phyloP scores from a whole-genome alignment of 2,888 invertebrate genomes.

The Sialis lutaria region DNA sequence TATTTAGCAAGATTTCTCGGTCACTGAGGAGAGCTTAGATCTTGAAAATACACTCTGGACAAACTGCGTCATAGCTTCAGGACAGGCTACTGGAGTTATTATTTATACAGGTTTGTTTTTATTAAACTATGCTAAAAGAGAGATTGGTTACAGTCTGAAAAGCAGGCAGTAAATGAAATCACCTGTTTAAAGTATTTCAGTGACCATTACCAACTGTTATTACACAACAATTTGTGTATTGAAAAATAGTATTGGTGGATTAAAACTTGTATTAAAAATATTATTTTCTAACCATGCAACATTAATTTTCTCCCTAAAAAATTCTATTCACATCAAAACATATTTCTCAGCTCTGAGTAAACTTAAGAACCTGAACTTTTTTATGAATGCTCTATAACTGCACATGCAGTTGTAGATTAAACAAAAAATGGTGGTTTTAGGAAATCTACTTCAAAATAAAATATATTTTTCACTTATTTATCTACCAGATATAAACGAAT shows the following conservation, averaged over 20 bases:
- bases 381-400: too few relatives aligned
- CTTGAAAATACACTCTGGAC: conserved; percentile 98
- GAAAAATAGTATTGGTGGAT: too few relatives aligned
- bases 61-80: conserved; percentile 94
- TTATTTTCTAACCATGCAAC: too few relatives aligned
- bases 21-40: conserved; percentile 65
- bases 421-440: too few relatives aligned
- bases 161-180: neutral
- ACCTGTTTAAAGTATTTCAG: neutral
- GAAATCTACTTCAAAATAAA: too few relatives aligned
- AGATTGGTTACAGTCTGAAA: neutral
- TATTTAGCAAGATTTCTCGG: conserved; percentile 36
- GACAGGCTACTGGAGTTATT: conserved; percentile 85
- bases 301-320: too few relatives aligned
- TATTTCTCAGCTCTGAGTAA: too few relatives aligned
- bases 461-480: neutral
- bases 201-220: too few relatives aligned
- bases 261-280: too few relatives aligned
- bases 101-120: conserved; percentile 62
- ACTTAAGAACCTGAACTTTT: too few relatives aligned
- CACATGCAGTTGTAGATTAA: too few relatives aligned
- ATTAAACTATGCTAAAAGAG: neutral
- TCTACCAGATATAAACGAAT: neutral
- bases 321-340: too few relatives aligned
- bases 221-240: neutral